A percentile compares a stretch with the other conserved stretches of the same genome.
Conservation (phyloP, 2,797 vertebrate genomes). For the Gambelia wislizenii region DNA sequence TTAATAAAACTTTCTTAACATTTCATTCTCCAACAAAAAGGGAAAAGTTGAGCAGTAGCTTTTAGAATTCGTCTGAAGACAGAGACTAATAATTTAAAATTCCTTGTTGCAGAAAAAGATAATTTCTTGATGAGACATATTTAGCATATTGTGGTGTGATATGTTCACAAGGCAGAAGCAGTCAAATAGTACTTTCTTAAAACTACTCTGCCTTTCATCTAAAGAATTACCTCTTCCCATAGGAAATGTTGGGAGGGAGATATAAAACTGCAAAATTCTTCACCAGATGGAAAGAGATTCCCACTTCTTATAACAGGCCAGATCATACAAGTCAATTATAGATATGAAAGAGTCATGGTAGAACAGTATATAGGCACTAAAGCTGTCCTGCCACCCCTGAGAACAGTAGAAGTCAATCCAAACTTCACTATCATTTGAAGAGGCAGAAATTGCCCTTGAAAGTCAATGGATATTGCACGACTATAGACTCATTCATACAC, state of each 20-base stretch:
- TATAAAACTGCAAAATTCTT: neutral
- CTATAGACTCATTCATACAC: neutral
- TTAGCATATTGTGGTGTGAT: neutral
- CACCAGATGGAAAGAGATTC: slow-evolving; percentile 6
- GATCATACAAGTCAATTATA: neutral
- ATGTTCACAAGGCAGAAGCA: neutral
- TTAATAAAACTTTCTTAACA: neutral
- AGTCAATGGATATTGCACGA: neutral
- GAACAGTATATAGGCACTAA: neutral
- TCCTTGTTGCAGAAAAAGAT: neutral
- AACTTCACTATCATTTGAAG: neutral
- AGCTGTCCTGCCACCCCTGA: neutral
- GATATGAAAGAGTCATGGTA: neutral
- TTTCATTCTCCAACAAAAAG: neutral
- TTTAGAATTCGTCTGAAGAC: neutral
- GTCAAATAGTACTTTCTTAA: neutral
- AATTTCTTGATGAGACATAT: neutral
- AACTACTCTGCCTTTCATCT: neutral
- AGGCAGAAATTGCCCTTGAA: neutral
- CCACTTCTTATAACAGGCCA: neutral
- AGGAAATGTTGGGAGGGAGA: neutral
- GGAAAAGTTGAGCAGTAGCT: neutral
- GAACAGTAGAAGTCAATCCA: neutral
- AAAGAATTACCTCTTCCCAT: neutral
- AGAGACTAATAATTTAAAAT: neutral